Percentiles rank a stretch among this genome's conserved stretches.
Evolutionary conservation across 2,113 vertebrate genomes (phyloP).

Genomic region (Phainopepla nitens): DNA sequence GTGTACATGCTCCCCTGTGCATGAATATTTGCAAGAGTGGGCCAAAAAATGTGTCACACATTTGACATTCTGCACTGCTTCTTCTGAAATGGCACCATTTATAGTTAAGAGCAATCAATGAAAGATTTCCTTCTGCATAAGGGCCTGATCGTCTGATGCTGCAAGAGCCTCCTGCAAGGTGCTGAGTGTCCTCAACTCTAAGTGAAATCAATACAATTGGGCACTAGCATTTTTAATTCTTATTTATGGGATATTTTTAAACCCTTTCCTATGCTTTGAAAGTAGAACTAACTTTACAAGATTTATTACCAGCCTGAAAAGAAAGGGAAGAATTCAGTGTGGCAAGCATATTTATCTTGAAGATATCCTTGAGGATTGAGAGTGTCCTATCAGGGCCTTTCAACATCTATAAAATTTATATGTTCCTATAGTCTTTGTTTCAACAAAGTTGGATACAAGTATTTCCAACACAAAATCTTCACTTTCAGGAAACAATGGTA

Average conservation of each 20-base stretch:
- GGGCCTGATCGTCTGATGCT: constrained; percentile 36
- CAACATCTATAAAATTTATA: not conserved
- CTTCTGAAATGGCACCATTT: constrained; percentile 36
- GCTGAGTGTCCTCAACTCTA: constrained; percentile 38
- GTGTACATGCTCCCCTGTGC: not conserved
- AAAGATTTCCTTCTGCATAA: constrained; percentile 47
- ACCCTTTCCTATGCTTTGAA: not conserved
- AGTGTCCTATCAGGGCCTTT: constrained; percentile 4
- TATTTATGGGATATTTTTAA: not conserved
- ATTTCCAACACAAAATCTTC: not conserved
- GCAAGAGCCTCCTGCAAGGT: constrained; percentile 54
- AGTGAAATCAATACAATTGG: constrained; percentile 52
- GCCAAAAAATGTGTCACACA: not conserved
- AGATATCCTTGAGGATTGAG: constrained; percentile 24
- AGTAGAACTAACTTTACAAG: not conserved
- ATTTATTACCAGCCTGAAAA: not conserved
- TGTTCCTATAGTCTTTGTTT: constrained; percentile 18
- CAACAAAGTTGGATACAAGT: constrained; percentile 22
- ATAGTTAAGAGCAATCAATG: constrained; percentile 60
- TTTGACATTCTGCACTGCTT: constrained; percentile 29
- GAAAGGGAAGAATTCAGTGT: not conserved
- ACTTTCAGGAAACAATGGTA: not conserved
- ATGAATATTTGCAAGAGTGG: not conserved
- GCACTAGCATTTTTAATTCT: constrained; percentile 18
- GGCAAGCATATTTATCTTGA: constrained; percentile 21